Base-by-base conservation (phyloP, 2,888 invertebrate genomes). In the Meghimatium bilineatum region DNA sequence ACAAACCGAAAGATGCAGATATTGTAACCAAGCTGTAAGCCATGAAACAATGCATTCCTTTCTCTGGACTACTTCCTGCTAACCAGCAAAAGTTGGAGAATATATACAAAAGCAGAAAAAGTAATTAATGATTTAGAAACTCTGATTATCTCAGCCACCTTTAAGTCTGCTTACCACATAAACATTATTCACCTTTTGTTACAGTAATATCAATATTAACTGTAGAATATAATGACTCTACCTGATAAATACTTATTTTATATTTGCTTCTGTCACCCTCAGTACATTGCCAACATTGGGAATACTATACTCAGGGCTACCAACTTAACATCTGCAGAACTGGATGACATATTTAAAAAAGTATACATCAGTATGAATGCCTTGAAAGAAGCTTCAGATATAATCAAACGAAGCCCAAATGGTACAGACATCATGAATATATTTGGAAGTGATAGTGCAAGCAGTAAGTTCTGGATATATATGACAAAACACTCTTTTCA, bases 281-380 rank as follows among this genome's bases (percentile, higher is more conserved):
- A 90, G 90, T 87, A 89, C 83, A 86, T 90, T 20, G 81, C 84
- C 12, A 76, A 86, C 44, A 85, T 86, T 29, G 84, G 89, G 1
- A 81, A 86, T 32, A 75, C 60, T 5, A 81, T 91, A n/a, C 81
- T 91, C 32, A 52, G 72, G 1, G 76, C 86, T 0, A 49, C 88
- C 12, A 90, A 90, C 83, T 83, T 90, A 38, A 88, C 90, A 5
- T 67, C 83, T 36, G 88, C 86, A 10, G 89, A 89, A 3, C 85
- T 89, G 0, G 75, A 87, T 49, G 84, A 80, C 5, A 82, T 89
- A 14, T 75, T 89, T 0, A 34, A 72, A 12, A 85, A 85, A 34
- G 52, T 91, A 0, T 74, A 86, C 69, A 76, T 79, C 23, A 89
- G 90, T 14, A 84, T 87, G 34, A 76, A 75, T 1, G 85, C 85